Percentiles rank a stretch among this genome's conserved stretches.
phyloP scores from a whole-genome alignment of 1,140 invertebrate species.

The Drosophila baimaii region DNA sequence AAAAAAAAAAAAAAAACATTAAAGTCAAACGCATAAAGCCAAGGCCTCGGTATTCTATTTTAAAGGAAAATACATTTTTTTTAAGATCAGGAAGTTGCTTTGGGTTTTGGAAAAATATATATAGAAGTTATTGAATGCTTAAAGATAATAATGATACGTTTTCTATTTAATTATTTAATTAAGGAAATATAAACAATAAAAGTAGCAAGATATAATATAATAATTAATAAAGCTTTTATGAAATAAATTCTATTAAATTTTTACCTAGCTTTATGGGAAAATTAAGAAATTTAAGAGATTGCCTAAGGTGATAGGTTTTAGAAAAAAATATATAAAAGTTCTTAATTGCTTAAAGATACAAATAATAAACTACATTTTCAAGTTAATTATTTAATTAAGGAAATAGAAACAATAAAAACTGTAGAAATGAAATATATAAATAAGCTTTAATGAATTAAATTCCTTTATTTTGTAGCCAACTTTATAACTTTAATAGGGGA shows the following conservation, averaged over 20 bases:
- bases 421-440: neutral
- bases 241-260: too few species aligned
- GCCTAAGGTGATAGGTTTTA: too few species aligned
- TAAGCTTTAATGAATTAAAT: too few species aligned
- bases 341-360: neutral
- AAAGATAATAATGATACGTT: neutral
- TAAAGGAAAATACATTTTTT: neutral
- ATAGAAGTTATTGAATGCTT: neutral
- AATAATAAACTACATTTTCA: neutral
- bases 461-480: too few species aligned
- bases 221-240: too few species aligned
- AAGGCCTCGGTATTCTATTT: too few species aligned
- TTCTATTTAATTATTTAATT: neutral
- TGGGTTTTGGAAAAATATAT: neutral
- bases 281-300: neutral
- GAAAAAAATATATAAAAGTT: too few species aligned
- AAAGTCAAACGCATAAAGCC: neutral
- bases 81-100: neutral
- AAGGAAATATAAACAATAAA: neutral
- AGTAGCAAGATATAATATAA: neutral
- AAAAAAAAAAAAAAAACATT: neutral
- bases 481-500: too few species aligned
- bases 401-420: neutral
- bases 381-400: too few species aligned
- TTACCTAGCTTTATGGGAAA: neutral